These are phyloP conservation scores for Physella acuta DNA, from an alignment of 1,140 invertebrate species.

Conservation along the genomic window DNA sequence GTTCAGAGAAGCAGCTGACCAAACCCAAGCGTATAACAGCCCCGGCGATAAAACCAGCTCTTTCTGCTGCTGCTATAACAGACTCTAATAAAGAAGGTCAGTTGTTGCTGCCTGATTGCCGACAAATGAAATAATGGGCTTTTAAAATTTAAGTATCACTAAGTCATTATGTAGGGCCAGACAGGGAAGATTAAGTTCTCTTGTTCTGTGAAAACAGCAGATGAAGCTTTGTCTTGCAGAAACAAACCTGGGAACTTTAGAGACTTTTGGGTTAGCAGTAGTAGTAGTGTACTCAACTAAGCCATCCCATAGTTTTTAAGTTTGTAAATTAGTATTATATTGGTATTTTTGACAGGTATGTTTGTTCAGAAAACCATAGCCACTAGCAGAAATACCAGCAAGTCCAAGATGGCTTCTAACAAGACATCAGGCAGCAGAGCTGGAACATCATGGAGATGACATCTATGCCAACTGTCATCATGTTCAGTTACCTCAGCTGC, in stretches of 20 bases:
- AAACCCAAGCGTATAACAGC: constrained; percentile 20
- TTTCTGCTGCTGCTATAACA: background rate
- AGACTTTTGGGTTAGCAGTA: too few relatives aligned
- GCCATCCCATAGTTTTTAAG: too few relatives aligned
- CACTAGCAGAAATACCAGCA: too few relatives aligned
- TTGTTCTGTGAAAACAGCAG: background rate
- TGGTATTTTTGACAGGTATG: too few relatives aligned
- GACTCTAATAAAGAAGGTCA: constrained; percentile 12
- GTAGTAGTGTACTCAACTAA: too few relatives aligned
- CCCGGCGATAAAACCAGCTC: background rate
- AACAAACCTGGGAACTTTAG: too few relatives aligned
- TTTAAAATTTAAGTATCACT: background rate
- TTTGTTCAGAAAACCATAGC: too few relatives aligned
- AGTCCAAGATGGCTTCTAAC: background rate
- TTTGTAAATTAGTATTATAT: too few relatives aligned
- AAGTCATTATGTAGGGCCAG: background rate
- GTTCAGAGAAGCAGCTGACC: constrained; percentile 19
- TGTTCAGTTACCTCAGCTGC: too few relatives aligned
- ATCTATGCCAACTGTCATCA: too few relatives aligned
- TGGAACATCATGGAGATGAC: constrained; percentile 10
- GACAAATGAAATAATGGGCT: too few relatives aligned
- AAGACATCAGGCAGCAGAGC: background rate
- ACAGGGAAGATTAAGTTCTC: background rate
- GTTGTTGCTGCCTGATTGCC: too few relatives aligned
- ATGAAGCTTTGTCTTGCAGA: background rate